These are phyloP conservation scores for Pelobates cultripes DNA, from an alignment of 2,797 vertebrate species.

Conservation along the genomic window DNA sequence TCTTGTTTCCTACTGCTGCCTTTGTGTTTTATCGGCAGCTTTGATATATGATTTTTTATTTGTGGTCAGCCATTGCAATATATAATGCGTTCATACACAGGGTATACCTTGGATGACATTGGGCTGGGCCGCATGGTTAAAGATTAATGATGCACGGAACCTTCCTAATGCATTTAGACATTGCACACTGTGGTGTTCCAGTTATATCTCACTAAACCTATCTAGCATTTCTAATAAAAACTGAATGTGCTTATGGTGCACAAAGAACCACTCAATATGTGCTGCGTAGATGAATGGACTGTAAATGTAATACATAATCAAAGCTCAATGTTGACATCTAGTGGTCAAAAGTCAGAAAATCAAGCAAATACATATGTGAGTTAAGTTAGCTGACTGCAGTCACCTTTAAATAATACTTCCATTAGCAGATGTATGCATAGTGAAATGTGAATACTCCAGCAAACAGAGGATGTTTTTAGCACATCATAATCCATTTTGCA, in stretches of 20 bases:
- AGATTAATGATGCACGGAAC: slow-evolving; percentile 46
- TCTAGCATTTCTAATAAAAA: slow-evolving; percentile 55
- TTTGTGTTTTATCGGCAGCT: no score
- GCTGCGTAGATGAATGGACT: slow-evolving; percentile 29
- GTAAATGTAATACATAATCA: slow-evolving; percentile 8
- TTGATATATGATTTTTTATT: no score
- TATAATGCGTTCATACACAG: not conserved
- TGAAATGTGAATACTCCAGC: not conserved
- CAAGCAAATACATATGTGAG: not conserved
- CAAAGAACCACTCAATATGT: slow-evolving; percentile 52
- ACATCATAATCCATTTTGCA: not conserved
- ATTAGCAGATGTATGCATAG: not conserved
- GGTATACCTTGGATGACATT: slow-evolving; percentile 3
- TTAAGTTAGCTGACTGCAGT: not conserved
- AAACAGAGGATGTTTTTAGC: not conserved
- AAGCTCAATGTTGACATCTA: slow-evolving; percentile 26
- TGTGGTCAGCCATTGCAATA: not conserved
- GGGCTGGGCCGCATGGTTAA: slow-evolving; percentile 27
- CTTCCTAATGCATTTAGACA: slow-evolving; percentile 45
- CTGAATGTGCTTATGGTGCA: slow-evolving; percentile 53
- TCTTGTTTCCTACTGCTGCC: no score
- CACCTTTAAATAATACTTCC: not conserved
- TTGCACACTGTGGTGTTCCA: slow-evolving; percentile 43
- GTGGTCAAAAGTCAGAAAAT: slow-evolving; percentile 2
- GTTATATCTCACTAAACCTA: slow-evolving; percentile 50